Conservation (phyloP, 2,888 invertebrate species). For the Thysanoteuthis rhombus region DNA sequence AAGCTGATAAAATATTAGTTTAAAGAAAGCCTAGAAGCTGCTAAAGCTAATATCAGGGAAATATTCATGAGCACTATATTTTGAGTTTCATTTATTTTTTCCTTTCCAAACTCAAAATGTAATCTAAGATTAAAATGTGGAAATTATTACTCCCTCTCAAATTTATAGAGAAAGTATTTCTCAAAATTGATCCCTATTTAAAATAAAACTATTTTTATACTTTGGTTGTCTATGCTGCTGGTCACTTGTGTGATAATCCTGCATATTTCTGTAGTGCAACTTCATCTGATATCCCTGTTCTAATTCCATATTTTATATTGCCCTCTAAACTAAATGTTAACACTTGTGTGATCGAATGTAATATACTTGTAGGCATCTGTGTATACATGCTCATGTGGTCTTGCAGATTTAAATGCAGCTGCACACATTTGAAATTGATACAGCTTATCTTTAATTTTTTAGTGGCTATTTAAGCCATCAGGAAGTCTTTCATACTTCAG, state of each 20-base stretch:
- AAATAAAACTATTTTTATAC: conserved; percentile 1
- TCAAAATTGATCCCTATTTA: background rate
- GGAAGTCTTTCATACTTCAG: background rate
- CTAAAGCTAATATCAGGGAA: background rate
- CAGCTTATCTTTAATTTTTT: background rate
- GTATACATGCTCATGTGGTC: background rate
- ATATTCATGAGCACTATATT: background rate
- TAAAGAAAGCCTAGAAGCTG: background rate
- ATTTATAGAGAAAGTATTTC: background rate
- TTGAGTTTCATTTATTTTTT: background rate
- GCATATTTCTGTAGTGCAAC: conserved; percentile 12
- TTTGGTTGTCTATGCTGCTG: conserved; percentile 12
- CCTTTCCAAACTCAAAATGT: background rate
- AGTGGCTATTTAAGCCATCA: background rate
- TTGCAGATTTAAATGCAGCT: background rate
- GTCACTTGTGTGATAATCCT: background rate
- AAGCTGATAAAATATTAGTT: background rate
- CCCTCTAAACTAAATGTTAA: background rate
- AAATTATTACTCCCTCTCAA: background rate
- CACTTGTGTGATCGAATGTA: background rate
- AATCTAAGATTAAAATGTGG: background rate
- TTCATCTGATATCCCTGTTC: background rate
- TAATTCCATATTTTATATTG: background rate
- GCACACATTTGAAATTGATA: background rate
- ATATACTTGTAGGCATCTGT: background rate